A percentile compares a stretch with the other conserved stretches of the same genome.
phyloP scores from a whole-genome alignment of 1,140 invertebrate species.

The Hetaerina americana region DNA sequence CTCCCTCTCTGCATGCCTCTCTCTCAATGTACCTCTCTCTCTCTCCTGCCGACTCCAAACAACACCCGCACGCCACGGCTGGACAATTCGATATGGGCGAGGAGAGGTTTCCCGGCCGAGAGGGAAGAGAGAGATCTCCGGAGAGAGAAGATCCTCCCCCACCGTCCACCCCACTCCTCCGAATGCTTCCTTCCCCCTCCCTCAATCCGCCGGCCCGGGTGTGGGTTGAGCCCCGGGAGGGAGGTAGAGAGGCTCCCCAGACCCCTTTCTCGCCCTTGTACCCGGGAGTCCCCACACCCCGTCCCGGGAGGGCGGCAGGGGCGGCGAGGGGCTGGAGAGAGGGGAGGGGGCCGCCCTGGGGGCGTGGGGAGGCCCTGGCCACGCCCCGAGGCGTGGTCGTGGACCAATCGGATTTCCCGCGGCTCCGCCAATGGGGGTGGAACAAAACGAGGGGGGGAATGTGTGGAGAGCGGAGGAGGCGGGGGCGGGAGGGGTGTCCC shows the following conservation, averaged over 20 bases:
- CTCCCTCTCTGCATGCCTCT: neutral
- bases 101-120: neutral
- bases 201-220: neutral
- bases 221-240: no score
- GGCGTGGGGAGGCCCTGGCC: neutral
- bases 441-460: no score
- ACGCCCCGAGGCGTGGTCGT: neutral
- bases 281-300: neutral
- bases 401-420: neutral
- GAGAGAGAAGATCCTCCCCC: neutral
- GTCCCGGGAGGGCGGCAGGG: neutral
- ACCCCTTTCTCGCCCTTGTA: neutral
- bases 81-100: neutral
- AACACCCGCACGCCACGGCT: neutral
- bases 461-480: no score
- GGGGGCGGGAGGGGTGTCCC: neutral
- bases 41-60: no score
- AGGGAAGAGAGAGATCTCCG: no score
- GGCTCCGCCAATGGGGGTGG: neutral
- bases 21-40: neutral
- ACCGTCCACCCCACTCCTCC: neutral
- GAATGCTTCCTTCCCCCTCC: neutral
- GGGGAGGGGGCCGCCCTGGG: neutral
- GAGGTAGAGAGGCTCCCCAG: neutral
- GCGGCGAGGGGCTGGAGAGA: neutral